Evolutionary conservation across 2,797 vertebrate genomes (phyloP).

Genomic region (Crenuchus spilurus): DNA sequence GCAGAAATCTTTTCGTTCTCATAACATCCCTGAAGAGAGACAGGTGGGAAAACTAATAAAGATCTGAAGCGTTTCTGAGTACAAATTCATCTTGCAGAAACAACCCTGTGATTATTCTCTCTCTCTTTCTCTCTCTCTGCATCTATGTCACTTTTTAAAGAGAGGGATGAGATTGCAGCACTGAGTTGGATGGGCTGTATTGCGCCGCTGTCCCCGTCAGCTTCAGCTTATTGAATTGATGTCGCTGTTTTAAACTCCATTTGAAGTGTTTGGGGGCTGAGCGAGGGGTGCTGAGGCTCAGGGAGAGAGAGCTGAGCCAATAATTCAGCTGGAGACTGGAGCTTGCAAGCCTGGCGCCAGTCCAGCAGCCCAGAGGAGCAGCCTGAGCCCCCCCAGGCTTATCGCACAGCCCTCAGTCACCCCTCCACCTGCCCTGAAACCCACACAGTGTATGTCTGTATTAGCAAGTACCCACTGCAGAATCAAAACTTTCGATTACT

Average conservation of each 20-base stretch:
- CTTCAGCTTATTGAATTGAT: constrained; percentile 67
- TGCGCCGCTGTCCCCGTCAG: constrained; percentile 63
- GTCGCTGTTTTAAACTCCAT: constrained; percentile 65
- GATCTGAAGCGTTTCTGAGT: constrained; percentile 66
- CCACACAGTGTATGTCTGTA: constrained; percentile 14
- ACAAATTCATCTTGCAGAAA: constrained; percentile 69
- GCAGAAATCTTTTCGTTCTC: background rate
- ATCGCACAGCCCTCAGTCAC: background rate
- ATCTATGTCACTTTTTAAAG: constrained; percentile 42
- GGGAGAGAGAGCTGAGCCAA: constrained; percentile 55
- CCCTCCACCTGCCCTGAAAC: constrained; percentile 3
- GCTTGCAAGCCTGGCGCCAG: constrained; percentile 45
- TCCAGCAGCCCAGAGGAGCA: background rate
- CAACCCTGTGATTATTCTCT: constrained; percentile 65
- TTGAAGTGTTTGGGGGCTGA: constrained; percentile 39
- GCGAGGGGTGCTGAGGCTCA: constrained; percentile 46
- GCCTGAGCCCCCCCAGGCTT: background rate
- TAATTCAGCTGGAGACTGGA: constrained; percentile 57
- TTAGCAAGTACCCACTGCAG: constrained; percentile 22
- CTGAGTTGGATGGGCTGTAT: constrained; percentile 62
- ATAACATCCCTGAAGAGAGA: constrained; percentile 9
- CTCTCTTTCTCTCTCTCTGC: constrained; percentile 30
- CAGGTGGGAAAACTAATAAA: constrained; percentile 54
- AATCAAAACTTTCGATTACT: constrained; percentile 21
- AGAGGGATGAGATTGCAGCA: constrained; percentile 61